Conservation (phyloP, 2,113 vertebrate genomes). For the Hirundichthys speculiger region DNA sequence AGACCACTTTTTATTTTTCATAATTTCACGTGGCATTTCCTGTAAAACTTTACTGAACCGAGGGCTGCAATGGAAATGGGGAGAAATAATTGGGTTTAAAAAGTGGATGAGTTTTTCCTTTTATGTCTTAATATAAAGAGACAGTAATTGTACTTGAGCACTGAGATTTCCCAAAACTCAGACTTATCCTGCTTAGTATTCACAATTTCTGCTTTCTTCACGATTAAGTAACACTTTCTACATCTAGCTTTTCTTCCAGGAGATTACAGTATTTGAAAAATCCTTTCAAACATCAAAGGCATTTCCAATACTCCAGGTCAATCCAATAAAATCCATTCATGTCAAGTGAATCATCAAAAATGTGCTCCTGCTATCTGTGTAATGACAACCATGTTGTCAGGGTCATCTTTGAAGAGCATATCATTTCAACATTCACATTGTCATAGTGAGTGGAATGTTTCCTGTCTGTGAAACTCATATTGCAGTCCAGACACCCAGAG, state of each 20-base stretch:
- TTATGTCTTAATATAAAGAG: slow-evolving; percentile 61
- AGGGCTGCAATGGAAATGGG: slow-evolving; percentile 10
- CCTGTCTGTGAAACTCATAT: background rate
- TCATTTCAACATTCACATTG: slow-evolving; percentile 7
- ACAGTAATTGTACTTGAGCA: slow-evolving; percentile 50
- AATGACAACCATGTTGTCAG: slow-evolving; percentile 40
- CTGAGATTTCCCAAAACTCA: slow-evolving; percentile 33
- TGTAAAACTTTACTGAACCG: slow-evolving; percentile 35
- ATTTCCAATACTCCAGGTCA: background rate
- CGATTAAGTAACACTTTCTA: slow-evolving; percentile 7
- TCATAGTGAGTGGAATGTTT: slow-evolving; percentile 10
- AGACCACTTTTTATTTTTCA: slow-evolving; percentile 59
- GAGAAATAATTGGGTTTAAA: slow-evolving; percentile 51
- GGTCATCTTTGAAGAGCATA: slow-evolving; percentile 16
- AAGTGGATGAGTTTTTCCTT: slow-evolving; percentile 52
- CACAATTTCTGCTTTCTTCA: slow-evolving; percentile 4
- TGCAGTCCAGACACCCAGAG: background rate
- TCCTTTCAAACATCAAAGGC: slow-evolving; percentile 14
- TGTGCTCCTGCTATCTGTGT: slow-evolving; percentile 1
- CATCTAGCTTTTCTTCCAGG: background rate
- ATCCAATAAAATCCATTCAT: slow-evolving; percentile 21
- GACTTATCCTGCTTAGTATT: slow-evolving; percentile 28
- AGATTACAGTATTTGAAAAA: background rate
- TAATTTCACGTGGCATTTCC: slow-evolving; percentile 61
- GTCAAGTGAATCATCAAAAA: slow-evolving; percentile 41